Base-by-base conservation (phyloP, 1,140 invertebrate genomes). In the Zaprionus taronus region DNA sequence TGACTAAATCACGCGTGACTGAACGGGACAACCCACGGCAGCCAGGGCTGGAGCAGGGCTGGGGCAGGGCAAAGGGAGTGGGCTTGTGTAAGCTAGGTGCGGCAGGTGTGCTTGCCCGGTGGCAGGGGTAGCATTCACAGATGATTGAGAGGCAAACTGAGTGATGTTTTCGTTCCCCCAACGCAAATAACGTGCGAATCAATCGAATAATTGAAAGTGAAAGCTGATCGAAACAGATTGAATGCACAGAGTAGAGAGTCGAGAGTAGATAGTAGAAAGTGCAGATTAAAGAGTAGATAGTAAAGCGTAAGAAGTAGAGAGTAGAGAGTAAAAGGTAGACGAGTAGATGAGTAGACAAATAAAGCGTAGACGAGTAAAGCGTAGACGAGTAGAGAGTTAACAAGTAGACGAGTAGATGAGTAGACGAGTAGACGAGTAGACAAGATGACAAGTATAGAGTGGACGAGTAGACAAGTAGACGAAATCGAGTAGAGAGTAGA, bases 1-100 rank as follows among this genome's bases (percentile, higher is more conserved):
- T 58, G 17, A 67, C 55, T 67, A 67, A 67, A 67, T 67, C 65
- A 67, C 65, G 55, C 55, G 38, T 67, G 38, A 67, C 65, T 67
- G 63, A 56, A 11, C 9, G 51, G n/a, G 7, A 62, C 38, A 62
- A n/a, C 3, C 53, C 53, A 31, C 24, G 31, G 44, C n/a, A 17
- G 15, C 2, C 26, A 5, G 2, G 22, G 15, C 9, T 17, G 38
- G 20, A 20, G 22, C 15, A 36, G 20, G 47, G 31, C 44, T 34
- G 38, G 22, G 36, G 62, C 15, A 36, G 20, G 47, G 31, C 44
- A 49, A 55, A 15, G 36, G 62, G 7, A 20, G 53, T 1, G 38
- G 6, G 15, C 15, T 14, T 14, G 15, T 2, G 15, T 44, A 44
- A 7, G 15, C 15, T n/a, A 11, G 9, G 31, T 34, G 11, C 15